phyloP scores from a whole-genome alignment of 2,888 invertebrate species.

The Agrotis clavis region DNA sequence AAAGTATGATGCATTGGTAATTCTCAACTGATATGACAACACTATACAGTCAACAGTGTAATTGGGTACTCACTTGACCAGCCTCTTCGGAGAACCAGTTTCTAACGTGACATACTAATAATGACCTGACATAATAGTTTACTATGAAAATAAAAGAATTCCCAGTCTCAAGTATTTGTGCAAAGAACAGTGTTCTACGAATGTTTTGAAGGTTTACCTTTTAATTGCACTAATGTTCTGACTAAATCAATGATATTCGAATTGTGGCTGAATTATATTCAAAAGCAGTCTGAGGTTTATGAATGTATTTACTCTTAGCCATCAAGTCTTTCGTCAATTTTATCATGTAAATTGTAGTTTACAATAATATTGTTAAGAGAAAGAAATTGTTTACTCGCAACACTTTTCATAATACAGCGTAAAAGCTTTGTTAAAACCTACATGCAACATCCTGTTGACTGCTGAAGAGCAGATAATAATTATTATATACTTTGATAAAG shows the following conservation, averaged over 20 bases:
- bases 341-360: not conserved
- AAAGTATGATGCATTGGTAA: not conserved
- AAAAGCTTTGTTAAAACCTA: slow-evolving; percentile 5
- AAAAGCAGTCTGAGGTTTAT: not conserved
- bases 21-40: not conserved
- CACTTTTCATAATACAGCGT: not conserved
- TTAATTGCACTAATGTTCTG: slow-evolving; percentile 10
- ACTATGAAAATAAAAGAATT: slow-evolving; percentile 47
- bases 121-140: slow-evolving; percentile 32
- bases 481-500: not conserved
- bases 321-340: not conserved
- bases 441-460: slow-evolving; percentile 26
- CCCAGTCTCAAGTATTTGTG: slow-evolving; percentile 24
- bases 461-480: slow-evolving; percentile 6
- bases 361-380: not conserved
- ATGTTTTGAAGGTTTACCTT: slow-evolving; percentile 20
- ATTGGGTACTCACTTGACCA: slow-evolving; percentile 23
- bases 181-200: slow-evolving; percentile 34
- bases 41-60: not conserved
- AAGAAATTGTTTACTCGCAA: not conserved
- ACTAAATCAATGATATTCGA: slow-evolving; percentile 9
- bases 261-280: not conserved
- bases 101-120: slow-evolving; percentile 36
- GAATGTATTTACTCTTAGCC: not conserved
- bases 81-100: slow-evolving; percentile 38